Percentiles rank a stretch among this genome's conserved stretches.
Evolutionary conservation across 2,113 vertebrate species (phyloP).

Genomic region (Sceloporus tristichus): DNA sequence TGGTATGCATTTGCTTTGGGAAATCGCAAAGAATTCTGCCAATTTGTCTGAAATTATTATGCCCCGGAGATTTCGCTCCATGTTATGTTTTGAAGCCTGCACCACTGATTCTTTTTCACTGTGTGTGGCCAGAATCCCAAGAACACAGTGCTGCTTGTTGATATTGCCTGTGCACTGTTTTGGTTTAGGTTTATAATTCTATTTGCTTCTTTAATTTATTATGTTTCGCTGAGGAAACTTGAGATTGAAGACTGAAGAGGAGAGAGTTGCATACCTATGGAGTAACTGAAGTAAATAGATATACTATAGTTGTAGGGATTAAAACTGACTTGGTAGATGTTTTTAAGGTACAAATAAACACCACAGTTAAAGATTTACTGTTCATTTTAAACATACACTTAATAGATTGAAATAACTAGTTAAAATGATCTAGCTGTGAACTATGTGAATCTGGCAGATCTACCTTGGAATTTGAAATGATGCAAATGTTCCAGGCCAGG

Average conservation of each 20-base stretch:
- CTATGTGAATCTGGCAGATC: not conserved
- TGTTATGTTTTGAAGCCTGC: conserved; percentile 16
- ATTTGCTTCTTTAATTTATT: not conserved
- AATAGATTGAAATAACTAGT: not conserved
- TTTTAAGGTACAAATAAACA: not conserved
- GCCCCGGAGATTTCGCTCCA: conserved; percentile 14
- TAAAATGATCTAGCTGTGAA: not conserved
- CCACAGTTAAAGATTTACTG: not conserved
- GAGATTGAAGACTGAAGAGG: not conserved
- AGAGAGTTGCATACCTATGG: not conserved
- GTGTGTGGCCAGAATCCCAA: conserved; percentile 16
- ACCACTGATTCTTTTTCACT: conserved; percentile 4
- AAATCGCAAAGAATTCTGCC: conserved; percentile 20
- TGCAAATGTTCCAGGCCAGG: not conserved
- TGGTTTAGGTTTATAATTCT: conserved; percentile 14
- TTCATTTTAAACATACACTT: not conserved
- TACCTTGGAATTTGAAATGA: not conserved
- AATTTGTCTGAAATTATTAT: conserved; percentile 26
- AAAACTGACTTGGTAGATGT: not conserved
- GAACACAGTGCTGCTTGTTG: not conserved
- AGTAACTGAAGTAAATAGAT: not conserved
- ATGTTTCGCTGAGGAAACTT: not conserved
- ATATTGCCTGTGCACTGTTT: not conserved
- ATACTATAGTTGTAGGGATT: not conserved
- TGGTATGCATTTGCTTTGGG: conserved; percentile 2